These are phyloP conservation scores for Protomyctophum bolini DNA, from an alignment of 2,113 vertebrate species.

Conservation along the genomic window DNA sequence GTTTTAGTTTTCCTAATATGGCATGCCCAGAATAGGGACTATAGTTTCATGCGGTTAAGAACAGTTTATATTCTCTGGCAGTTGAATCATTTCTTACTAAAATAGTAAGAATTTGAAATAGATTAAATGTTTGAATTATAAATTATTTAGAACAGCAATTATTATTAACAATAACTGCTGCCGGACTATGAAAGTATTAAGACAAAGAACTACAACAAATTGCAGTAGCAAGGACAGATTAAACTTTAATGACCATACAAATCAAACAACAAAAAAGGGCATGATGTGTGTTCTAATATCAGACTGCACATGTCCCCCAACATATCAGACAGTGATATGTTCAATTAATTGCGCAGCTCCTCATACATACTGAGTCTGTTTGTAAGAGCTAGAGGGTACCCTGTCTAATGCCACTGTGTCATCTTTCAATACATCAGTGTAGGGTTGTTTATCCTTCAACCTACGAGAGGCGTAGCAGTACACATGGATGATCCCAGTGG, in stretches of 20 bases:
- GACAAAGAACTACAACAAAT: not conserved
- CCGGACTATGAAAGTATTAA: not conserved
- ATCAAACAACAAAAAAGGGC: not conserved
- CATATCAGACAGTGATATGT: no score
- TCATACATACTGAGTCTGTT: constrained; percentile 60
- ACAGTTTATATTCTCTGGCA: no score
- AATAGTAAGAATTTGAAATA: no score
- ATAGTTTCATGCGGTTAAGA: no score
- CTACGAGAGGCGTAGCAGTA: constrained; percentile 58
- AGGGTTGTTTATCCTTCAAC: constrained; percentile 34
- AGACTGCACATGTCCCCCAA: no score
- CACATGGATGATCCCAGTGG: constrained; percentile 66
- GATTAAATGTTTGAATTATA: no score
- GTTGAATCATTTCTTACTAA: no score
- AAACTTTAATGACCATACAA: not conserved
- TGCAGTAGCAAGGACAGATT: no score
- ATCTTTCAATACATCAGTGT: not conserved
- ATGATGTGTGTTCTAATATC: not conserved
- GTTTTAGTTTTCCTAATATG: no score
- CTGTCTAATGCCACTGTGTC: constrained; percentile 14
- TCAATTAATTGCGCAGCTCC: not conserved
- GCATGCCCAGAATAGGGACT: no score
- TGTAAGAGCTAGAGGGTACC: constrained; percentile 28
- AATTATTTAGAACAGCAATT: no score
- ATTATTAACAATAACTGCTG: no score